Evolutionary conservation across 1,140 invertebrate genomes (phyloP), one percentile per base, ranked within the genome.

Genomic region (Drosophila miranda): DNA sequence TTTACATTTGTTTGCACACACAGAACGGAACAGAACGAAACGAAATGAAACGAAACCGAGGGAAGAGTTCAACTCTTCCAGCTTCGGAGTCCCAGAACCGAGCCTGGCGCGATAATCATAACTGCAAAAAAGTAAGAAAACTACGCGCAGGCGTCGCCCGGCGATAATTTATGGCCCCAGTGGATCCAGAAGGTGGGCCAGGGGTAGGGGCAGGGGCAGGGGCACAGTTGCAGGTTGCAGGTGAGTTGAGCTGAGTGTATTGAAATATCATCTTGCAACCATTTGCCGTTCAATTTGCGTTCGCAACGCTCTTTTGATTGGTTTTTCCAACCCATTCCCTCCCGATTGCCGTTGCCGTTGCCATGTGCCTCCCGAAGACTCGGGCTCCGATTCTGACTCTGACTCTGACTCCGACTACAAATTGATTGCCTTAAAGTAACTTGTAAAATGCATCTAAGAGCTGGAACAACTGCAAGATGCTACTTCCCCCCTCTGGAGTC

Each of bases 361-460:
- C 23, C 23, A 5, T 26, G 23, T 26, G 23, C 5, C 23, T 26
- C 23, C 23, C 23, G 23, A 26, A 5, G 1, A 30, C 30, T 30
- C 8, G 7, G 8, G 8, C 30, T 30, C 30, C 7, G 23, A 26
- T 4, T 5, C 23, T 0, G 30, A 30, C 2, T 9, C 28, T 2
- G 2, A 30, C 30, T 30, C 30, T 2, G 8, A 30, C 30, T 28
- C 41, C 57, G 56, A 78, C 72, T 62, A 81, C 82, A 87, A 87
- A 87, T 87, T 87, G 82, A 87, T 87, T 87, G 82, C 82, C 82
- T 87, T 87, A 87, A 87, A 87, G 82, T 87, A 87, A 87, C 82
- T 87, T 87, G 82, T 87, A 87, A 87, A 82, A 75, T 78, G 82
- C 49, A 77, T 71, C 81, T 86, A 86, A 86, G 73, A 75, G 55